Percentiles rank a stretch among this genome's conserved stretches.
phyloP scores from a whole-genome alignment of 2,113 vertebrate species.

The Myotis lucifugus region DNA sequence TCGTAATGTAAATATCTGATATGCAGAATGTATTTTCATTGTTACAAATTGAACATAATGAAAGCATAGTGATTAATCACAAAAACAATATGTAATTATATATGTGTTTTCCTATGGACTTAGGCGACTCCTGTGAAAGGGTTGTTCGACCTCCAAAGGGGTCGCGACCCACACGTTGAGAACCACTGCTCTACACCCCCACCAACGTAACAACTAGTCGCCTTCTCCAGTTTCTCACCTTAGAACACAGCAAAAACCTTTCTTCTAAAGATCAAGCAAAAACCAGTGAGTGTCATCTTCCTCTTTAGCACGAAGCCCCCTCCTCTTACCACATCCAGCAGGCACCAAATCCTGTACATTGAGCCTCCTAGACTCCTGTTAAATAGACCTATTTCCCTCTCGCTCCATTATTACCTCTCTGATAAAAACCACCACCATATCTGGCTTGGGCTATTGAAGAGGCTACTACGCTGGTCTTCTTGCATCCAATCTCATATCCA shows the following conservation, averaged over 20 bases:
- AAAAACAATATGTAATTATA: too few species aligned
- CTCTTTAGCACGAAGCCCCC: background rate
- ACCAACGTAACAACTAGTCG: rapidly evolving
- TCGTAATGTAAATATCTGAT: too few species aligned
- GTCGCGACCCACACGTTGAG: too few species aligned
- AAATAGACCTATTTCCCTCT: background rate
- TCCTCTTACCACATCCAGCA: background rate
- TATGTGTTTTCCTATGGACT: too few species aligned
- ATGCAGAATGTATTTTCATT: too few species aligned
- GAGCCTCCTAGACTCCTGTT: background rate
- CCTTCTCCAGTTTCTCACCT: background rate
- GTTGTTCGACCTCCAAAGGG: too few species aligned
- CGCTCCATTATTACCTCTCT: too few species aligned
- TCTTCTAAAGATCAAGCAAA: background rate
- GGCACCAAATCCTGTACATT: rapidly evolving
- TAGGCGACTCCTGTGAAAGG: too few species aligned
- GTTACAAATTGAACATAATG: too few species aligned
- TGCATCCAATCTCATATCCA: background rate
- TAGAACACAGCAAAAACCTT: too few species aligned
- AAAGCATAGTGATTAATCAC: too few species aligned
- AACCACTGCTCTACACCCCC: background rate
- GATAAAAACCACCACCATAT: rapidly evolving
- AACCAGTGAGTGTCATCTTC: background rate
- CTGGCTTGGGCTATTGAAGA: background rate
- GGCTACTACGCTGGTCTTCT: background rate